Evolutionary conservation across 2,797 vertebrate genomes (phyloP).

Genomic region (Sebastes matsubarae): DNA sequence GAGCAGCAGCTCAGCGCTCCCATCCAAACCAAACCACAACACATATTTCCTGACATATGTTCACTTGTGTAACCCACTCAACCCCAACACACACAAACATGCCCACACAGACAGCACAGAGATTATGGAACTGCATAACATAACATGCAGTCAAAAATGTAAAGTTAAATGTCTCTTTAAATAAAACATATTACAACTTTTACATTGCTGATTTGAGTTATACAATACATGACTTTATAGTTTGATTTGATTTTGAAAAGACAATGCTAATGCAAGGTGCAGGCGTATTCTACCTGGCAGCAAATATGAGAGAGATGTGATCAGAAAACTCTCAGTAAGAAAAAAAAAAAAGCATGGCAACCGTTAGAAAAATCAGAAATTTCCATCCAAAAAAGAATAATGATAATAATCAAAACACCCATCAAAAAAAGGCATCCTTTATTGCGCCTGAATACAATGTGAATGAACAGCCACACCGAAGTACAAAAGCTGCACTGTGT

Average conservation of each 20-base stretch:
- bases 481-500: slow-evolving; percentile 58
- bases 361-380: background rate
- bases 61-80: slow-evolving; percentile 6
- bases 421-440: slow-evolving; percentile 37
- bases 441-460: slow-evolving; percentile 36
- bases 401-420: background rate
- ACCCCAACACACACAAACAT: slow-evolving; percentile 1
- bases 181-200: background rate
- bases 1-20: slow-evolving; percentile 1
- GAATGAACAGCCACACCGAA: slow-evolving; percentile 40
- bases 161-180: too few species aligned
- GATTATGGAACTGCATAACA: background rate
- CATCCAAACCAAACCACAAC: slow-evolving; percentile 19
- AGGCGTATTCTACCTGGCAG: background rate
- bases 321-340: background rate
- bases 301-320: background rate
- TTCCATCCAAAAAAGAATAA: background rate
- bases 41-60: slow-evolving; percentile 27
- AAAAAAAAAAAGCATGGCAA: background rate
- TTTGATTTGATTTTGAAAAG: background rate
- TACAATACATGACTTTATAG: background rate
- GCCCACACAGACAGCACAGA: background rate
- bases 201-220: background rate
- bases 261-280: background rate
- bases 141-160: too few species aligned